Evolutionary conservation across 2,888 invertebrate species (phyloP), one percentile per base, ranked within the genome.

Genomic region (Chouioia cunea): DNA sequence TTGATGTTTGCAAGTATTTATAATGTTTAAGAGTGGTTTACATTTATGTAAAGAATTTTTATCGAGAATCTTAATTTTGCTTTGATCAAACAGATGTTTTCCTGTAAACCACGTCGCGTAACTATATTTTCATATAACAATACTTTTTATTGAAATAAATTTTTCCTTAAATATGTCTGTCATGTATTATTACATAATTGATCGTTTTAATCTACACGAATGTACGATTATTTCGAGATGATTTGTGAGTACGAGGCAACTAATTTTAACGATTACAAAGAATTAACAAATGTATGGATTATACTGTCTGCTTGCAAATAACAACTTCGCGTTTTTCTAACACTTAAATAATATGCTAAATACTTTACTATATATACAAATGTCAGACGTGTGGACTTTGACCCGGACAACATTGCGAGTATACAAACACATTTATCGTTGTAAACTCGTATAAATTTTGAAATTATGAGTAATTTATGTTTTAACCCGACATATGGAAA

Each of bases 351-450:
- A 44, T 27, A n/a, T 46, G 20, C 22, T 23, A 22, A n/a, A n/a
- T n/a, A n/a, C n/a, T n/a, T n/a, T 22, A 20, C 18, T 16, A 8
- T 44, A 4, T 44, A 16, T 20, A 10, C 15, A 36, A 36, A 27
- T 18, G 18, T 18, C 43, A 63, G 23, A 48, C 27, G 22, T 53
- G 54, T 62, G 62, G 52, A 68, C 62, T 68, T 62, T 68, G 56
- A 62, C 62, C 56, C 43, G n/a, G 18, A n/a, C 18, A 36, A 46
- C 43, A 12, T n/a, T 27, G 60, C 20, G 18, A 27, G 20, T 47
- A 15, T n/a, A 22, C 23, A 15, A 23, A 52, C 12, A n/a, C 23
- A 16, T 23, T n/a, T 15, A 44, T 1, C 6, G 1, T 6, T 4
- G n/a, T n/a, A 16, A 8, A 14, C 43, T 22, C 14, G 8, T 27